Base-by-base conservation (phyloP, 2,888 invertebrate genomes). In the Exephanes ischioxanthus region DNA sequence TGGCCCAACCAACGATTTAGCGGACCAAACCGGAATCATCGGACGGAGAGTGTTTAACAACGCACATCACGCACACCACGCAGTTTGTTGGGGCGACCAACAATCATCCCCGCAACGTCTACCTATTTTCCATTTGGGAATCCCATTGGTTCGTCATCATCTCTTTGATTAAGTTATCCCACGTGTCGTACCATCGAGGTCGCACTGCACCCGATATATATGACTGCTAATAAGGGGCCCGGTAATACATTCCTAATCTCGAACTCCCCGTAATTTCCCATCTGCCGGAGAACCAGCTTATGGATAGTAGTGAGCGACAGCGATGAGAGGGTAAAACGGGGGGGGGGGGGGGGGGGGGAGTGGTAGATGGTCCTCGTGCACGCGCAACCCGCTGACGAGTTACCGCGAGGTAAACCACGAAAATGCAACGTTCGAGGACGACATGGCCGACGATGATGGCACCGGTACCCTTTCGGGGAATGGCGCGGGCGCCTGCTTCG, bases 191-290 rank as follows among this genome's bases (percentile, higher is more conserved):
- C 26, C 19, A n/a, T 33, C 6, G 16, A 53, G 22, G 61, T 61
- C 19, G 61, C n/a, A 58, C 11, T 63, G 16, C 58, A 30, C 14
- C 14, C 22, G 16, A 61, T 19, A 71, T 58, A 73, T 63, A 63
- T 51, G 11, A 45, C 45, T 63, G 66, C 22, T 16, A 66, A 63
- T 66, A 66, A 33, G 51, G 37, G 55, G 26, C n/a, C 63, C 51
- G 48, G 51, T 63, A 79, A 71, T 63, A 5, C 19, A 79, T 70
- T 79, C 63, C 79, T 51, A 72, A 80, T 80, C 72, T 71, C 61
- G 33, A 45, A 22, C 48, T 55, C 63, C 22, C n/a, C 71, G 66
- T 71, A 48, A 72, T 33, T 72, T 66, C 37, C 16, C 80, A 66
- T 71, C 66, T 11, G 19, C 37, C 33, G 30, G 67, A 30, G n/a